Evolutionary conservation across 35 echinoderm and acorn worm genomes (phyloP).

Genomic region (Amphiura filiformis): DNA sequence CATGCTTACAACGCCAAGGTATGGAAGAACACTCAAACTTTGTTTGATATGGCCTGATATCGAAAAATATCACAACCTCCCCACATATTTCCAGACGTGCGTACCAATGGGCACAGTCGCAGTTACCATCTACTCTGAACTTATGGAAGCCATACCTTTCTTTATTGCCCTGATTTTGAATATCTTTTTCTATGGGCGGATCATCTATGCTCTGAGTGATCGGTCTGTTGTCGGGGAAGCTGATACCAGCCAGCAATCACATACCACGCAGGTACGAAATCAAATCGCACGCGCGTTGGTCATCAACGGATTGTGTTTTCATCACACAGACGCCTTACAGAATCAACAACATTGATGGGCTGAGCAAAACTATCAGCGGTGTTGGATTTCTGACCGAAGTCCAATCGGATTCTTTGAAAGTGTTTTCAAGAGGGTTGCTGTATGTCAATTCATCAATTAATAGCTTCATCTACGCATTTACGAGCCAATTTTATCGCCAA

Average conservation of each 20-base stretch:
- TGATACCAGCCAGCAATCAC: background rate
- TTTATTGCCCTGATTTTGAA: background rate
- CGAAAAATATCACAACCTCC: background rate
- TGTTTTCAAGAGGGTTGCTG: background rate
- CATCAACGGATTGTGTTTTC: background rate
- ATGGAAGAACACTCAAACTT: background rate
- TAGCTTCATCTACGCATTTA: background rate
- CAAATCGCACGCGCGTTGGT: background rate
- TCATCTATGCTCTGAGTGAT: background rate
- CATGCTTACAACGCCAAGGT: background rate
- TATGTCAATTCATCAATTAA: background rate
- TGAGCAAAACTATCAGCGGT: background rate
- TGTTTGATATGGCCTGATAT: background rate
- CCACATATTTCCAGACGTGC: background rate
- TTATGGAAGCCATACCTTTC: background rate
- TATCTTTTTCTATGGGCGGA: background rate
- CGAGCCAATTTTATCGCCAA: background rate
- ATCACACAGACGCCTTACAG: slow-evolving; percentile 1
- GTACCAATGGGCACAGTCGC: background rate
- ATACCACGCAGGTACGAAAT: background rate
- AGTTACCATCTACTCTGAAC: background rate
- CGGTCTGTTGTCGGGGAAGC: background rate
- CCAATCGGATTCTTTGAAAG: background rate
- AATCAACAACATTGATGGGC: background rate
- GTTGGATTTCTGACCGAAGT: background rate